Percentiles rank a stretch among this genome's conserved stretches.
These are phyloP conservation scores for Metaphire vulgaris DNA, from an alignment of 1,140 invertebrate species.

Conservation along the genomic window DNA sequence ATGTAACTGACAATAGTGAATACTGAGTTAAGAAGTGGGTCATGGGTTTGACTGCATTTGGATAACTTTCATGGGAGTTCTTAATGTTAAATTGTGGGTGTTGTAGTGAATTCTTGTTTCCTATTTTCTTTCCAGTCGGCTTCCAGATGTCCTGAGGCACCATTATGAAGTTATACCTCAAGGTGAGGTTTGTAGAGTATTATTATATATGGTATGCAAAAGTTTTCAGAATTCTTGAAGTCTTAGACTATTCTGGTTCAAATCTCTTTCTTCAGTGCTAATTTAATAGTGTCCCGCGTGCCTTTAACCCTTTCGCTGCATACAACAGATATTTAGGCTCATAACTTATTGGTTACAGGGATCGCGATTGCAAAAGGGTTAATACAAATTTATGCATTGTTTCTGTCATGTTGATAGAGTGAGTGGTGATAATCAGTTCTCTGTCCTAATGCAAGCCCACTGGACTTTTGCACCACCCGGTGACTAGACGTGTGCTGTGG, in stretches of 20 bases:
- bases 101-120: neutral
- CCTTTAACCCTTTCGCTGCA: neutral
- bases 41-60: neutral
- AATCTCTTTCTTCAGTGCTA: neutral
- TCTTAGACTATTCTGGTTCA: neutral
- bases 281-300: neutral
- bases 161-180: slow-evolving; percentile 60
- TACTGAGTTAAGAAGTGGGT: neutral
- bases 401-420: too few species aligned
- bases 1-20: neutral
- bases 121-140: slow-evolving; percentile 22
- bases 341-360: too few species aligned
- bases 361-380: too few species aligned
- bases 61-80: too few species aligned
- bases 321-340: too few species aligned
- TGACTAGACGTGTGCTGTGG: too few species aligned
- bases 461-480: too few species aligned
- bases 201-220: neutral
- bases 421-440: too few species aligned
- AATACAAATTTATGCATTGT: too few species aligned
- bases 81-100: too few species aligned
- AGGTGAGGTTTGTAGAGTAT: neutral
- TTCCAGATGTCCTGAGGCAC: slow-evolving; percentile 46
- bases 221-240: neutral
- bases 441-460: too few species aligned